Conservation (phyloP, 2,888 invertebrate species). For the Drosophila paranaensis region DNA sequence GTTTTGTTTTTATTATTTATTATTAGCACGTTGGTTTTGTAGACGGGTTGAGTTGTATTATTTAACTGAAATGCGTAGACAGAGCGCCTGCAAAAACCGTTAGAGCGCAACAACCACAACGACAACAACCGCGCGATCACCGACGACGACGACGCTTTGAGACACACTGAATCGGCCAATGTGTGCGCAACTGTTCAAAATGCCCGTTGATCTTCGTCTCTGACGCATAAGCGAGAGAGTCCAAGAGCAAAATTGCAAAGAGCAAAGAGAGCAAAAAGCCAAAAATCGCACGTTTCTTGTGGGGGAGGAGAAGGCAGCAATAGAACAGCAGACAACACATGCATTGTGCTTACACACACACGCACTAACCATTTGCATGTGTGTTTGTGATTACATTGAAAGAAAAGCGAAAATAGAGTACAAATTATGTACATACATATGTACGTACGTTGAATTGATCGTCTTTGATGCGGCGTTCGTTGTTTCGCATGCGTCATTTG, state of each 20-base stretch:
- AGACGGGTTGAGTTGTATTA: conserved; percentile 1
- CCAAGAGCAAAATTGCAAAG: conserved; percentile 5
- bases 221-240: conserved; percentile 45
- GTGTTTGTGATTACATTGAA: conserved; percentile 8
- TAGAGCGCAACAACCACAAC: conserved; percentile 53
- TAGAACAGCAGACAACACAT: conserved; percentile 1
- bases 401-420: conserved; percentile 54
- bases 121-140: conserved; percentile 51
- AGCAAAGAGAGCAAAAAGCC: conserved; percentile 22
- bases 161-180: conserved; percentile 59
- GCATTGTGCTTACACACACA: background rate
- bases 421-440: conserved; percentile 29
- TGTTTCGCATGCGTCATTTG: conserved; percentile 63
- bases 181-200: conserved; percentile 32
- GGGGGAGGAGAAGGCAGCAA: background rate
- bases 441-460: conserved; percentile 43
- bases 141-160: conserved; percentile 71
- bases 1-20: conserved; percentile 39
- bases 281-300: conserved; percentile 33
- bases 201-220: conserved; percentile 48
- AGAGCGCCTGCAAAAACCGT: conserved; percentile 52
- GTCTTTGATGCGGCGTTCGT: conserved; percentile 33
- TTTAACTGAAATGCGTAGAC: conserved; percentile 54
- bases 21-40: conserved; percentile 52
- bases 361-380: background rate